Evolutionary conservation across 2,888 invertebrate genomes (phyloP).

Genomic region (Drosophila putrida): DNA sequence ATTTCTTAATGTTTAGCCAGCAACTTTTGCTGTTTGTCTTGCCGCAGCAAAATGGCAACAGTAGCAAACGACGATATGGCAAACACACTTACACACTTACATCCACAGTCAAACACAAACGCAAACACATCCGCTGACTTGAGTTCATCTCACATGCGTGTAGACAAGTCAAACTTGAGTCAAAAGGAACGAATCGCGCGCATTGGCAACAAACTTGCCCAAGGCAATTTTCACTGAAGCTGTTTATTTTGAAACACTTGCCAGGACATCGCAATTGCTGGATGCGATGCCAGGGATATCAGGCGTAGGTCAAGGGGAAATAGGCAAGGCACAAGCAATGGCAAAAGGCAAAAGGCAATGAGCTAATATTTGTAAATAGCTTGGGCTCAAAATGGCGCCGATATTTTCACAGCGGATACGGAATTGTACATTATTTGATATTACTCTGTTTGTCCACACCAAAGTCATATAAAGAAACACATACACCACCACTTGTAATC

Average conservation of each 20-base stretch:
- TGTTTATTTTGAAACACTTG: constrained; percentile 82
- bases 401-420: constrained; percentile 65
- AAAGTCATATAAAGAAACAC: not conserved
- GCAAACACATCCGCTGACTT: constrained; percentile 12
- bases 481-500: constrained; percentile 15
- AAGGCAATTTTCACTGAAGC: constrained; percentile 79
- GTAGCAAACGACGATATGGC: constrained; percentile 42
- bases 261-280: constrained; percentile 56
- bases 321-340: not conserved
- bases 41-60: constrained; percentile 71
- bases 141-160: constrained; percentile 36
- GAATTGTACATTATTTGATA: constrained; percentile 81
- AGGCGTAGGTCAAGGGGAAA: not conserved
- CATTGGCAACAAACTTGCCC: constrained; percentile 62
- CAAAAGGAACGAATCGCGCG: constrained; percentile 37
- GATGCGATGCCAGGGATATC: constrained; percentile 2
- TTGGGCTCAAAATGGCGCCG: constrained; percentile 42
- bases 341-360: constrained; percentile 37
- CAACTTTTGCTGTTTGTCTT: constrained; percentile 72
- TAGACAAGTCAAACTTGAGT: constrained; percentile 62
- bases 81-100: constrained; percentile 22
- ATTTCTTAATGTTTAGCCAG: constrained; percentile 79
- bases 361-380: constrained; percentile 55
- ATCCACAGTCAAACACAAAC: constrained; percentile 27
- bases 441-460: constrained; percentile 37